Percentiles rank a stretch among this genome's conserved stretches.
phyloP scores from a whole-genome alignment of 2,888 invertebrate genomes.

The Blastobasis lacticolella region DNA sequence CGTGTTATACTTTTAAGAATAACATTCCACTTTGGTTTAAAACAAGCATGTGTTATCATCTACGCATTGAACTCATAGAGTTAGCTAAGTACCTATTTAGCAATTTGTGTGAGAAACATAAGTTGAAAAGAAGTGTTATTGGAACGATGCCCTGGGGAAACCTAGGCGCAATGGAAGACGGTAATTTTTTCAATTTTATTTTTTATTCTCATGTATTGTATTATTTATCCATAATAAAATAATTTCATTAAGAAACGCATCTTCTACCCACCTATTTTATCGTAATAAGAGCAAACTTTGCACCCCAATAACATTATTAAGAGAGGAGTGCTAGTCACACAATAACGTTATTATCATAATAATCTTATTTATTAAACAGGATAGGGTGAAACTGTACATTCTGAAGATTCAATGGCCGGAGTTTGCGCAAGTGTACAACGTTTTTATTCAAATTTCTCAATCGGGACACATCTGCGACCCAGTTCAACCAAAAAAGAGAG shows the following conservation, averaged over 20 bases:
- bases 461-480: conserved; percentile 62
- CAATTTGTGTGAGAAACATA: no score
- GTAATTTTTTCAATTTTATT: no score
- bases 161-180: no score
- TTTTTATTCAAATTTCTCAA: conserved; percentile 67
- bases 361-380: not conserved
- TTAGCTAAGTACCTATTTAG: no score
- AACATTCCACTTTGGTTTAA: no score
- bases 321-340: not conserved
- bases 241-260: not conserved
- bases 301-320: not conserved
- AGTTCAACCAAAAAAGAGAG: conserved; percentile 56
- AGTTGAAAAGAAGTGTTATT: no score
- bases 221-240: no score
- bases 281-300: not conserved
- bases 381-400: not conserved
- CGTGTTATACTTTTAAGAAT: no score
- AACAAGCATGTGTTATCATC: no score
- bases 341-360: not conserved
- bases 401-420: conserved; percentile 16
- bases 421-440: conserved; percentile 34
- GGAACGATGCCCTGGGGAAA: no score
- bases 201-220: no score
- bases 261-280: not conserved
- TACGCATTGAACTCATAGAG: no score